phyloP scores from a whole-genome alignment of 2,888 invertebrate genomes.

The Thysanoteuthis rhombus region DNA sequence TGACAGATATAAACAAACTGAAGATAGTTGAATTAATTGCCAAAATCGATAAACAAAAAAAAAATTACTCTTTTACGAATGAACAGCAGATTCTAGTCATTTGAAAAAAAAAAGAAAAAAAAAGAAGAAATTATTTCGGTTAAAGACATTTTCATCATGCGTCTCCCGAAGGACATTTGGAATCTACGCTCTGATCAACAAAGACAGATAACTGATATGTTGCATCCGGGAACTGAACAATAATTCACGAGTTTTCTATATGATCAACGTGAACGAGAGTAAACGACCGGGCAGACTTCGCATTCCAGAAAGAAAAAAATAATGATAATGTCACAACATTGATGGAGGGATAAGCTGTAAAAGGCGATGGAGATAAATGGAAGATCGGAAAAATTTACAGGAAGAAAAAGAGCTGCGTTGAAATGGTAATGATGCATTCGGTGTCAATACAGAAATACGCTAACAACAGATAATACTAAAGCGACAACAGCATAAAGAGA shows the following conservation, averaged over 20 bases:
- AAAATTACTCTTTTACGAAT: not conserved
- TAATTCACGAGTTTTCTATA: not conserved
- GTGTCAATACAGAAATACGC: not conserved
- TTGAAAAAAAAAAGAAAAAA: too few species aligned
- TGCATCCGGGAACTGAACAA: not conserved
- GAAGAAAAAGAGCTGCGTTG: not conserved
- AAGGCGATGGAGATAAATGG: not conserved
- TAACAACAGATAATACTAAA: not conserved
- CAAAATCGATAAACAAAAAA: not conserved
- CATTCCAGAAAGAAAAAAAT: not conserved
- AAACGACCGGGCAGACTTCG: not conserved
- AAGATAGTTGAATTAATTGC: not conserved
- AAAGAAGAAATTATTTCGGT: not conserved
- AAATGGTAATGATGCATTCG: not conserved
- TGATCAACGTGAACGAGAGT: not conserved
- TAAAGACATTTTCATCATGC: not conserved
- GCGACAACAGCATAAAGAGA: not conserved
- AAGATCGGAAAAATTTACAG: not conserved
- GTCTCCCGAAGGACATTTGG: not conserved
- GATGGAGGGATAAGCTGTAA: not conserved
- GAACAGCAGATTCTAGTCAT: not conserved
- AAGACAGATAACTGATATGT: not conserved
- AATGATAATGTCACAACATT: not conserved
- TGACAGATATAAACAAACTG: not conserved
- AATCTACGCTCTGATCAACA: not conserved